Base-by-base conservation (phyloP, 2,888 invertebrate species). In the Argyresthia goedartella region DNA sequence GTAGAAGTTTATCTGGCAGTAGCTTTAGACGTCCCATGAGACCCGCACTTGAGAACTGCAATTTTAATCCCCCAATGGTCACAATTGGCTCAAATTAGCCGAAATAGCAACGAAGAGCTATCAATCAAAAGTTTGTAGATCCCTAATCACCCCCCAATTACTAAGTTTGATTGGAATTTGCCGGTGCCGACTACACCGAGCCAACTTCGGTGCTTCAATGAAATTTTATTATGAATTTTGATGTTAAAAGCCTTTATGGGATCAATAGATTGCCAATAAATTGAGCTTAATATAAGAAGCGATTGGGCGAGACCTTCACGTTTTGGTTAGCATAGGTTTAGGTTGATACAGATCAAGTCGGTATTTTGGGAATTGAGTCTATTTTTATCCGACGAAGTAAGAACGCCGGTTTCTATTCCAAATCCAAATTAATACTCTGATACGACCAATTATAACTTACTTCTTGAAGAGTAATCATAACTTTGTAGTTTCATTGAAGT, bases 131-230 rank as follows among this genome's bases (percentile, higher is more conserved):
- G 39, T 48, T 48, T 34, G 11, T 14, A 13, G 36, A 25, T 10
- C 15, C 39, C 48, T 48, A 48, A 48, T 48, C 48, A 48, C 36
- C 14, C 35, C 35, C 36, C 4, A 48, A 48, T 48, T 48, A 48
- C 35, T 36, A 48, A 48, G 13, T 48, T 48, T 36, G 48, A 48
- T 48, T 48, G 48, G 36, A 48, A 8, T 15, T 15, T 15, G 13
- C 13, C 9, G 9, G 2, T 9, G 15, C 44, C 15, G 4, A 44
- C 44, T 44, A 15, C 8, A 14, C 9, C 44, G n/a, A 0, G 13
- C 11, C 13, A 11, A 13, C 11, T 41, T 13, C 41, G n/a, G 15
- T n/a, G n/a, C 8, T 48, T 15, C 48, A 13, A 16, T 34, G 36
- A 36, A 36, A 48, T 48, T 15, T 8, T 4, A 36, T 46, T 48